phyloP scores from a whole-genome alignment of 1,140 invertebrate species.

The Neodiprion virginianus region DNA sequence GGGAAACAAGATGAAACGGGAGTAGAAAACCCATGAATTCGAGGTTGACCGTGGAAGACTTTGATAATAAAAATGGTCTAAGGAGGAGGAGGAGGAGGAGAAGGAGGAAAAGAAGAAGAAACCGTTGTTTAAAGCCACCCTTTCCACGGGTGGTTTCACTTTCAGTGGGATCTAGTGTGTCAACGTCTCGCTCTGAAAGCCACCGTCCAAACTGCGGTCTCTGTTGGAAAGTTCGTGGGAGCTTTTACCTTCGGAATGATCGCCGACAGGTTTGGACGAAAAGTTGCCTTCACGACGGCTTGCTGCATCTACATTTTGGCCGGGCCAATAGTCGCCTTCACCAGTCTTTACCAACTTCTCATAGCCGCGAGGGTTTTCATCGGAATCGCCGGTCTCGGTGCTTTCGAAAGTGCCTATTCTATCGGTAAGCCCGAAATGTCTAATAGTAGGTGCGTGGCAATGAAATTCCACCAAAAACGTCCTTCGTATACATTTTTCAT shows the following conservation, averaged over 20 bases:
- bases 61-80: background rate
- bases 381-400: constrained; percentile 62
- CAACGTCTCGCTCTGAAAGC: constrained; percentile 50
- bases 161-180: constrained; percentile 61
- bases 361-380: constrained; percentile 59
- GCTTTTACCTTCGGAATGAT: constrained; percentile 60
- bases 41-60: background rate
- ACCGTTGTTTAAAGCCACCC: background rate
- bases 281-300: constrained; percentile 55
- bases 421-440: constrained; percentile 55
- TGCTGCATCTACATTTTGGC: constrained; percentile 56
- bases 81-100: background rate
- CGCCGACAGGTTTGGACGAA: constrained; percentile 62
- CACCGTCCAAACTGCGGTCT: constrained; percentile 55
- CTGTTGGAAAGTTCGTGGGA: constrained; percentile 61
- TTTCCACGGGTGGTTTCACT: constrained; percentile 13
- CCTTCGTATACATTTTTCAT: too few relatives aligned
- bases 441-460: background rate
- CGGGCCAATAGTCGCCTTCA: constrained; percentile 57
- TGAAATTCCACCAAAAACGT: too few relatives aligned
- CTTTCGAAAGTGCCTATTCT: constrained; percentile 65
- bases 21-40: background rate
- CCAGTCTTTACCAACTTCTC: constrained; percentile 58
- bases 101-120: background rate
- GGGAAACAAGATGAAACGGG: background rate